Evolutionary conservation across 2,113 vertebrate genomes (phyloP), one percentile per base, ranked within the genome.

Genomic region (Rattus rattus): DNA sequence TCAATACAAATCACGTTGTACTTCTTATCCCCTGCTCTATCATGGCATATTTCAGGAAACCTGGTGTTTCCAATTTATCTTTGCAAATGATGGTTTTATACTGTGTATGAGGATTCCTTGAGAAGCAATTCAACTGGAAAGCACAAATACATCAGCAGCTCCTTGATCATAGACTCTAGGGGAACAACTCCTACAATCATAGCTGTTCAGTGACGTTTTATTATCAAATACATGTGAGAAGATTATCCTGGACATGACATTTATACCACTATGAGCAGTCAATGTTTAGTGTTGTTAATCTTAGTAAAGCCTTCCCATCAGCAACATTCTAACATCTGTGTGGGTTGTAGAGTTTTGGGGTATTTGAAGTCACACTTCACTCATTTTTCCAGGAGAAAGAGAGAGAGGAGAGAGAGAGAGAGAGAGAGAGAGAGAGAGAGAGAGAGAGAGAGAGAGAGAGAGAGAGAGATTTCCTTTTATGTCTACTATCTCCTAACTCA

Each of bases 41-140:
- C 96, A 98, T 99, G 87, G 98, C 98, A 1, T 99, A 99, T 98
- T 99, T 99, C 98, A 98, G 99, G 98, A 99, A 99, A 77, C 99
- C 99, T 99, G 1, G 98, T 99, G 83, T 99, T 99, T 98, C 98
- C 94, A 47, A 98, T 99, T 90, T 99, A 99, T 97, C 98, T 99
- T 94, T 99, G 99, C 98, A 99, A 99, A 98, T 98, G 99, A 98
- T 99, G 99, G 97, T 97, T 98, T 61, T n/a, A 12, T 24, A 11
- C 20, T 79, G 28, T 79, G 49, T 26, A 79, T 52, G 28, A 79
- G 28, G 11, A 12, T 12, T 47, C 73, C 24, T 76, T 47, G 22
- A 76, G 98, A 99, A 99, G 98, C 99, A 99, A 97, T 81, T 98
- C 39, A 99, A 98, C 98, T 98, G 96, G 96, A 99, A 99, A 95